phyloP scores from a whole-genome alignment of 1,140 invertebrate species.

The Bilobella aurantiaca region DNA sequence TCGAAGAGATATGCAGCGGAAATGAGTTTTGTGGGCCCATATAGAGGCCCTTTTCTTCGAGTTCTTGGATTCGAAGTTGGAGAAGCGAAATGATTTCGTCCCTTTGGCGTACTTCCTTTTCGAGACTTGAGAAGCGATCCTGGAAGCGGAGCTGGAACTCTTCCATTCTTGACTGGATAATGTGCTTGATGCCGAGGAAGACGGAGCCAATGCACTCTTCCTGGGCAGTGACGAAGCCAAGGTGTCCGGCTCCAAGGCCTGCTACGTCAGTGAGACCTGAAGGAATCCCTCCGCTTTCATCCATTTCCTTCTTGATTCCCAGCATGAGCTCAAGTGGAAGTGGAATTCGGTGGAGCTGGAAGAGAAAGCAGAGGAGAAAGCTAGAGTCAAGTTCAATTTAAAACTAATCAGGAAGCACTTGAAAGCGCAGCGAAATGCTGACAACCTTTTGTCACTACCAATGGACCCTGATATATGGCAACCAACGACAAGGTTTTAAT shows the following conservation, averaged over 20 bases:
- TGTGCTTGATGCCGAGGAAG: slow-evolving; percentile 59
- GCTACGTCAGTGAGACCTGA: slow-evolving; percentile 19
- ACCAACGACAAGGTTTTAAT: no score
- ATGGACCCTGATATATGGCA: no score
- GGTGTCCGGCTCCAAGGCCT: slow-evolving; percentile 26
- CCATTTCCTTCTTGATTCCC: background rate
- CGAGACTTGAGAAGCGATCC: slow-evolving; percentile 55
- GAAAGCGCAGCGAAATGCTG: background rate
- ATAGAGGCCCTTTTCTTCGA: slow-evolving; percentile 44
- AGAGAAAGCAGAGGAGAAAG: background rate
- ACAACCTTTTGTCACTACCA: no score
- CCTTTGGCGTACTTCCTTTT: slow-evolving; percentile 60
- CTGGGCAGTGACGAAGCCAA: slow-evolving; percentile 38
- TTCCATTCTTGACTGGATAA: slow-evolving; percentile 59
- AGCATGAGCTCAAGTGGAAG: background rate
- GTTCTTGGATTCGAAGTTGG: slow-evolving; percentile 55
- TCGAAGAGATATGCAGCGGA: background rate
- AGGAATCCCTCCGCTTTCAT: background rate
- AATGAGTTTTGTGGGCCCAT: background rate
- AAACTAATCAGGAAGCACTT: background rate
- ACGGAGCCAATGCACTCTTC: slow-evolving; percentile 67
- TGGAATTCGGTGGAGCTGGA: background rate
- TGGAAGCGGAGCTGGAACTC: slow-evolving; percentile 46
- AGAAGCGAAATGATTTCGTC: slow-evolving; percentile 67
- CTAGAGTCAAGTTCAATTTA: background rate